Conservation (phyloP, 2,113 vertebrate genomes). For the Dolichallabes microphthalmus region DNA sequence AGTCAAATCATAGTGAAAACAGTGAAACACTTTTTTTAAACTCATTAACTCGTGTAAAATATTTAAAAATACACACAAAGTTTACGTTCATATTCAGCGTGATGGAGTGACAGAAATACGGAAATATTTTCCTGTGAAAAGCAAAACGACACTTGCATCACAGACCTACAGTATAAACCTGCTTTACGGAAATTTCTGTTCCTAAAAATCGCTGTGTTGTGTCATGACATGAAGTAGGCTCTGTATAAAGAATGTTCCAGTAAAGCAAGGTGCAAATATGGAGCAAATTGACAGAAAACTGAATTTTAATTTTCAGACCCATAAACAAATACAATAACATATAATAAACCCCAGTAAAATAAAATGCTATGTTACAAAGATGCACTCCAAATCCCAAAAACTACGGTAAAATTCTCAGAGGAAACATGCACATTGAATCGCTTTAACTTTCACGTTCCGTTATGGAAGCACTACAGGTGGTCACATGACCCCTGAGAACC, state of each 20-base stretch:
- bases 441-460: not conserved
- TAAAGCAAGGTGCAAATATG: not conserved
- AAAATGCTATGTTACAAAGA: not conserved
- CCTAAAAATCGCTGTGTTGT: not conserved
- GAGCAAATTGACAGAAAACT: not conserved
- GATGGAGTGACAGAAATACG: not conserved
- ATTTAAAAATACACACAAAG: not conserved
- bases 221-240: not conserved
- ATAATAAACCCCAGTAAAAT: constrained; percentile 1
- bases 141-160: not conserved
- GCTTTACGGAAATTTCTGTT: not conserved
- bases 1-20: not conserved
- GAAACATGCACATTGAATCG: not conserved
- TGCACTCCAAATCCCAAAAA: constrained; percentile 4
- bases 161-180: not conserved
- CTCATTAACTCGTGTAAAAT: not conserved
- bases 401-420: not conserved
- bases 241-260: not conserved
- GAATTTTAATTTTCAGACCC: not conserved
- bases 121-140: not conserved
- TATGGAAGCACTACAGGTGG: not conserved
- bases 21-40: not conserved
- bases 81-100: not conserved
- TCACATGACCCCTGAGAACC: not conserved
- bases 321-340: not conserved